Conservation (phyloP, 2,113 vertebrate genomes). For the Ophiodon elongatus region DNA sequence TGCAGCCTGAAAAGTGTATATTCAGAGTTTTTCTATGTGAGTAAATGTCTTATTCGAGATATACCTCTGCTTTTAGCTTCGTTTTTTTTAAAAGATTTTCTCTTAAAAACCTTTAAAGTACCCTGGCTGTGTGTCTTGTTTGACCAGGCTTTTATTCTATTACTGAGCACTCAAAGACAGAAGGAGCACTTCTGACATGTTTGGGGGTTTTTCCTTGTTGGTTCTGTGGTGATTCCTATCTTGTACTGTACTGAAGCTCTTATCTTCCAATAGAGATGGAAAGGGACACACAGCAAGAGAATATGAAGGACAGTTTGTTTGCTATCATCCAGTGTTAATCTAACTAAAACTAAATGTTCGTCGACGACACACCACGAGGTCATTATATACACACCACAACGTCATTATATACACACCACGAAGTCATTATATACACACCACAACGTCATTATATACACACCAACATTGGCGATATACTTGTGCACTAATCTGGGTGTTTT, state of each 20-base stretch:
- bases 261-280: slow-evolving; percentile 10
- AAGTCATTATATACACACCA: too few relatives aligned
- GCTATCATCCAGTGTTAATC: background rate
- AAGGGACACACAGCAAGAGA: background rate
- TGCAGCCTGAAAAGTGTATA: background rate
- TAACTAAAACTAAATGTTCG: too few relatives aligned
- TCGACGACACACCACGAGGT: too few relatives aligned
- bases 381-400: too few relatives aligned
- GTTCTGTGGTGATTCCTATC: slow-evolving; percentile 25
- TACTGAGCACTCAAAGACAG: slow-evolving; percentile 54
- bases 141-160: slow-evolving; percentile 67
- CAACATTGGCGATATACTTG: background rate
- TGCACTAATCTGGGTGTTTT: background rate
- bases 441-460: too few relatives aligned
- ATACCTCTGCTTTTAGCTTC: slow-evolving; percentile 21
- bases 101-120: background rate
- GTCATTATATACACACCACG: too few relatives aligned
- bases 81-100: slow-evolving; percentile 4
- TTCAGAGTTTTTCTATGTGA: background rate
- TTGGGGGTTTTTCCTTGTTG: slow-evolving; percentile 7
- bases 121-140: background rate
- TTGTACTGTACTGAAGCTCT: slow-evolving; percentile 3
- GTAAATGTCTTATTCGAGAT: slow-evolving; percentile 9
- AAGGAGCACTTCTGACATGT: slow-evolving; percentile 33
- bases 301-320: background rate